Percentiles rank a stretch among this genome's conserved stretches.
Conservation (phyloP, 2,888 invertebrate genomes). For the Phania funesta region DNA sequence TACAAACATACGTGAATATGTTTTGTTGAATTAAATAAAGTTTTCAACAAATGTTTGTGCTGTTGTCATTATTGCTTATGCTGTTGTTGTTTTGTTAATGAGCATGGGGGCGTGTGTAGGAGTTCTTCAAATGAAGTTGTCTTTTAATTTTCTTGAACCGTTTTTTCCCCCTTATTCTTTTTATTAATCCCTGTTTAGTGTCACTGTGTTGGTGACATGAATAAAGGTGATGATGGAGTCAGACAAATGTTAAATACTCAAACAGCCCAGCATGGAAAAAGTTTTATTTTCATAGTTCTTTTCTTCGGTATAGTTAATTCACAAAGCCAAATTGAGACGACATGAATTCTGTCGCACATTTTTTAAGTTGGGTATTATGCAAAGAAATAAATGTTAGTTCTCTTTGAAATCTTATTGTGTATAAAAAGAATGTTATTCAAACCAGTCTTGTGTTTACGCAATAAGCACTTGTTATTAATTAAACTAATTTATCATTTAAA, state of each 20-base stretch:
- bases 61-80: conserved; percentile 1
- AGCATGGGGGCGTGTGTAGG: background rate
- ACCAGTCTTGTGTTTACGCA: no score
- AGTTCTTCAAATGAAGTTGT: conserved; percentile 35
- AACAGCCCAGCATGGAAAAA: conserved; percentile 11
- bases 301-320: conserved; percentile 38
- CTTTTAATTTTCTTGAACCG: conserved; percentile 26
- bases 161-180: background rate
- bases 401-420: no score
- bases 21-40: conserved; percentile 46
- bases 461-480: no score
- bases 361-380: no score
- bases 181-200: background rate
- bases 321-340: conserved; percentile 5
- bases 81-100: conserved; percentile 28
- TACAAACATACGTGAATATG: background rate
- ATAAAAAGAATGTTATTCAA: no score
- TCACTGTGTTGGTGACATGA: conserved; percentile 1
- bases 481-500: no score
- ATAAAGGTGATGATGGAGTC: conserved; percentile 17
- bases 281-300: conserved; percentile 18
- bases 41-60: conserved; percentile 19
- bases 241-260: conserved; percentile 26
- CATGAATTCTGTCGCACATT: conserved; percentile 5
- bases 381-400: no score